Base-by-base conservation (phyloP, 2,797 vertebrate genomes). In the Phyllotis vaccarum region DNA sequence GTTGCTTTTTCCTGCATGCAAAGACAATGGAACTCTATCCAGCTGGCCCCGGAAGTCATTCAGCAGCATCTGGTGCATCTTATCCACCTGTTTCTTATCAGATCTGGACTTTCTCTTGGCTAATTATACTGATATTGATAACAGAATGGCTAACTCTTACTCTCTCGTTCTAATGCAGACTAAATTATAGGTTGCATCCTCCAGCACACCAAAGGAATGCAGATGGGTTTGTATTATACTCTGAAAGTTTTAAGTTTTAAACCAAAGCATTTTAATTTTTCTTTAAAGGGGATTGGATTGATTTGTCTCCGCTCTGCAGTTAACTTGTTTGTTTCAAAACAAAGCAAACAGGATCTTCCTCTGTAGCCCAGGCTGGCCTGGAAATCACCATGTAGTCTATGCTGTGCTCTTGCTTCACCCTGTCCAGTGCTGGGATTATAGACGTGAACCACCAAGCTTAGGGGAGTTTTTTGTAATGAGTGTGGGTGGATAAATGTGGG, bases 221-320 rank as follows among this genome's bases (percentile, higher is more conserved):
- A 70, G 93, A 40, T 31, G 62, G 62, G 64, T 86, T 56, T 66
- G 19, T 76, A 16, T 68, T 29, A 68, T 31, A 43, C 19, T 78
- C 86, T 68, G 90, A 93, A 92, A 87, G 6, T 78, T 88, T 70
- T 80, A 92, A 87, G 6, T 74, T 88, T 70, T 80, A 16, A 76
- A 80, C 62, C 58, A 52, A 21, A 86, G 79, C 21, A 74, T 75
- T 72, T 40, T 94, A 21, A 91, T 95, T 66, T 19, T 95, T 76
- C 58, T 89, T 88, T 79, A 56, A 95, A 86, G 58, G 60, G 75
- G 78, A 52, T 40, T 49, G 75, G 43, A 94, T 66, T 85, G 83
- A 60, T 11, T 21, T 56, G 3, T 17, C 43, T 78, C 49, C 83
- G 66, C 64, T 92, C 37, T 81, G 62, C 13, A 6, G 72, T 56